Conservation (phyloP, 2,797 vertebrate species). For the Squalus acanthias region DNA sequence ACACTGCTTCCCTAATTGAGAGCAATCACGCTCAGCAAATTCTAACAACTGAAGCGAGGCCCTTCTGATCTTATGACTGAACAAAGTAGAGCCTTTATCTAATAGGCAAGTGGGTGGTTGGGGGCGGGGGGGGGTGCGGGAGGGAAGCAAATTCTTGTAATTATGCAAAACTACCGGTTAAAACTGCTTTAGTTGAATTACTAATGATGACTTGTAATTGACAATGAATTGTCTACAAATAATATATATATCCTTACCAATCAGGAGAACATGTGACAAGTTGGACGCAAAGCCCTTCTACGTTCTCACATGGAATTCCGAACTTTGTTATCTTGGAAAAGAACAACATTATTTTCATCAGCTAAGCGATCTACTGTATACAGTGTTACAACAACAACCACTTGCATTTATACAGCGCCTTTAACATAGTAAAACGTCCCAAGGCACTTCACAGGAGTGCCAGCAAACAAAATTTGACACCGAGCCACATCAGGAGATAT, state of each 20-base stretch:
- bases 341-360: slow-evolving; percentile 41
- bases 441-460: not conserved
- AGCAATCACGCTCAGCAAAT: not conserved
- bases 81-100: not conserved
- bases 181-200: not conserved
- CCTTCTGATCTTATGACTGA: not conserved
- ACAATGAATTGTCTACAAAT: not conserved
- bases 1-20: not conserved
- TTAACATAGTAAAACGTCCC: not conserved
- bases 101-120: too few relatives aligned
- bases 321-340: slow-evolving; percentile 63
- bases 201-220: not conserved
- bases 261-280: slow-evolving; percentile 81
- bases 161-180: not conserved
- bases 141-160: not conserved
- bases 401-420: not conserved
- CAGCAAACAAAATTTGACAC: too few relatives aligned
- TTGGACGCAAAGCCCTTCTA: slow-evolving; percentile 62
- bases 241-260: slow-evolving; percentile 58
- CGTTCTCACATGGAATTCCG: slow-evolving; percentile 69
- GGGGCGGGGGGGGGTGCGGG: too few relatives aligned
- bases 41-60: not conserved
- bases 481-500: too few relatives aligned
- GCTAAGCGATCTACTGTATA: not conserved
- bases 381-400: not conserved